Evolutionary conservation across 2,113 vertebrate genomes (phyloP).

Genomic region (Amazona vittata): DNA sequence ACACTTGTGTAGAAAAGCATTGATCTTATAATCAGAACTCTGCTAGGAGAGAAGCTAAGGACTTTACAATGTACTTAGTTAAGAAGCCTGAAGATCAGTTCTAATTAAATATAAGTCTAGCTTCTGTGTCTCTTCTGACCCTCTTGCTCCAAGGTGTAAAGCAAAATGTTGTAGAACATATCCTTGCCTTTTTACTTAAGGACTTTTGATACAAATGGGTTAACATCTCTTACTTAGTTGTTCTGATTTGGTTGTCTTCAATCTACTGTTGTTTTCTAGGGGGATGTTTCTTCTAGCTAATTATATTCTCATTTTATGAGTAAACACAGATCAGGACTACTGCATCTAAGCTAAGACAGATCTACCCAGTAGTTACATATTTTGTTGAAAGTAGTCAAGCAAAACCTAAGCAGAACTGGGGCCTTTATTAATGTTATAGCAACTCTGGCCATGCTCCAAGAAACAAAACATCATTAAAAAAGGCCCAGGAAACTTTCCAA

Average conservation of each 20-base stretch:
- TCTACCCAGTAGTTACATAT: neutral
- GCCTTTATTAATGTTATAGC: neutral
- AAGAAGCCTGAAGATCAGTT: neutral
- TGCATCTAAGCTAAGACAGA: neutral
- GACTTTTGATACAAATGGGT: neutral
- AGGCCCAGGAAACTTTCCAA: accelerated
- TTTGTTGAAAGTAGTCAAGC: neutral
- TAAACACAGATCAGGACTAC: neutral
- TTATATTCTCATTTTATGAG: neutral
- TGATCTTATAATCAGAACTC: neutral
- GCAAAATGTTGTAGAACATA: neutral
- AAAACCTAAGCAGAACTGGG: neutral
- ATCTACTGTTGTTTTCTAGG: neutral
- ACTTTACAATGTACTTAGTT: neutral
- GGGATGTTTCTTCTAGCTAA: neutral
- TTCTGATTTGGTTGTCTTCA: neutral
- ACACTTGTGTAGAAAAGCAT: neutral
- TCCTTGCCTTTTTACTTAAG: neutral
- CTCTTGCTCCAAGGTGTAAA: neutral
- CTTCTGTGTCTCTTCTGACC: neutral
- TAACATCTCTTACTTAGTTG: neutral
- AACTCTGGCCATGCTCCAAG: neutral
- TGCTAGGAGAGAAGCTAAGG: neutral
- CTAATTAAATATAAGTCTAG: neutral
- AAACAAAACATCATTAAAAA: neutral